Percentiles rank a stretch among this genome's conserved stretches.
These are phyloP conservation scores for Hypotaenidia okinawae DNA, from an alignment of 2,797 vertebrate species.

Conservation along the genomic window DNA sequence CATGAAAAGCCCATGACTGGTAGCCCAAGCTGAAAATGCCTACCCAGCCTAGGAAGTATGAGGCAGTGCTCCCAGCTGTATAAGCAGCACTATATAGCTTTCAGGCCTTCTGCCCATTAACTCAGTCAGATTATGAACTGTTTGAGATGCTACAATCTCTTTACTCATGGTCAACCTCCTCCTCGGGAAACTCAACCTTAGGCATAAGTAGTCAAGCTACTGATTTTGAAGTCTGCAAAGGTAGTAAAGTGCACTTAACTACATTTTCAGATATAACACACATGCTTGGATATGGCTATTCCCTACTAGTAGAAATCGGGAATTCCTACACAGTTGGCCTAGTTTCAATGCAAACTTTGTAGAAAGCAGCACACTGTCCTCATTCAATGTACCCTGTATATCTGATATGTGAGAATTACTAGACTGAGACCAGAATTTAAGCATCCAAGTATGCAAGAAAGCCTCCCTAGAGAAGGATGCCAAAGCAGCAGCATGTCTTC, in stretches of 20 bases:
- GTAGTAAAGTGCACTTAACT: background rate
- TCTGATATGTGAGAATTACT: background rate
- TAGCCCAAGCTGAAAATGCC: background rate
- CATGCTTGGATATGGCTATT: background rate
- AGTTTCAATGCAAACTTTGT: background rate
- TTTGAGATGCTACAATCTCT: background rate
- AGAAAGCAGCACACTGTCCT: background rate
- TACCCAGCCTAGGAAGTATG: background rate
- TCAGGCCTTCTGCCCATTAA: background rate
- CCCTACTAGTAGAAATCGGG: background rate
- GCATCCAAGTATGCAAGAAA: background rate
- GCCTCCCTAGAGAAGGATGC: background rate
- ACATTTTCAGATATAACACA: background rate
- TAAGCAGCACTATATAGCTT: background rate
- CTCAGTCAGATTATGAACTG: background rate
- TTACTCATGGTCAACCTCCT: background rate
- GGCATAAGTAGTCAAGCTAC: background rate
- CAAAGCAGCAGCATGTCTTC: background rate
- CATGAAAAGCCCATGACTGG: accelerated
- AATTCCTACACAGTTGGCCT: background rate
- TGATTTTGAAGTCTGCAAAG: accelerated
- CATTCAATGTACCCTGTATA: background rate
- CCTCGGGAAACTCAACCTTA: background rate
- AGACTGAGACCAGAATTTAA: background rate
- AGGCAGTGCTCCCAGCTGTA: background rate